Evolutionary conservation across 2,888 invertebrate species (phyloP), one percentile per base, ranked within the genome.

Genomic region (Phasia obesa): DNA sequence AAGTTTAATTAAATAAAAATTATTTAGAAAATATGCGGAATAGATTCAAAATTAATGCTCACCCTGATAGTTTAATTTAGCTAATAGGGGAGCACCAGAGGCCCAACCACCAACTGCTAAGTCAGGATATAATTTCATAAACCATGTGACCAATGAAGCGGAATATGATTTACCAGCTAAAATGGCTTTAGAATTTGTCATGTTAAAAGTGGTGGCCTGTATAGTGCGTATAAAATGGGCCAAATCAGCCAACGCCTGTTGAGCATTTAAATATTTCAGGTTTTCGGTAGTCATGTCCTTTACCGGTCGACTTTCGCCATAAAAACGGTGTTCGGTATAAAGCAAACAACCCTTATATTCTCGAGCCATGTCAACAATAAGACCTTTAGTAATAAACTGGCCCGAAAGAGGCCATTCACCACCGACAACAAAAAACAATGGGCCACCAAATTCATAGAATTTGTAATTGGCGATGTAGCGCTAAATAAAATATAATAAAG

Each of bases 311-410:
- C 95, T 96, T 69, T 93, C 86, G 2, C 97, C 97, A 88, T 97
- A 97, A 89, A 93, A 97, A 85, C 97, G 93, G 89, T 97, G 97
- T 88, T 97, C 97, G 0, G 96, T 94, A 85, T 94, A 94, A 88
- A 95, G 94, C 86, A 96, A 91, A 4, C 93, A 93, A 0, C 95
- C 96, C 2, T 92, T 91, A 83, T 94, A 92, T 19, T 91, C 87
- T 67, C 88, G 86, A 0, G 94, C 95, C 88, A 95, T 91, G 59
- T 94, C 93, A 75, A 93, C 92, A 85, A 95, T 93, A 75, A 94
- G 92, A 1, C 96, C 96, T 0, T 87, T 88, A 21, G 87, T 88
- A 86, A 95, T 90, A 92, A 93, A 94, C 5, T 92, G 92, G 0
- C 93, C 87, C 0, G 91, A 90, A 81, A 96, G 95, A 9, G 91